These are phyloP conservation scores for Xiphorhynchus erythropygius DNA, from an alignment of 2,797 vertebrate species.

Conservation along the genomic window DNA sequence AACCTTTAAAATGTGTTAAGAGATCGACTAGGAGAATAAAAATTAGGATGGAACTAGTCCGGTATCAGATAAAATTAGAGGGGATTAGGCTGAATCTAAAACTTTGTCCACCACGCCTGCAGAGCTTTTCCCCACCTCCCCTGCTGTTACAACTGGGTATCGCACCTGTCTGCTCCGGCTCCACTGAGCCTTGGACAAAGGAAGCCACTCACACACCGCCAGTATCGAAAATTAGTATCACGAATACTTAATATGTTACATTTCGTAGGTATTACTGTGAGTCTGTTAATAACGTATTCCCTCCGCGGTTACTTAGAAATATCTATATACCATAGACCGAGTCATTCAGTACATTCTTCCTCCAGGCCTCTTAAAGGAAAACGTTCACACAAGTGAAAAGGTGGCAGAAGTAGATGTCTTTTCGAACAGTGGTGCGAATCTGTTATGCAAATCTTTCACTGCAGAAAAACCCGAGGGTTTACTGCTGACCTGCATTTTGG, in stretches of 20 bases:
- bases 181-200: no score
- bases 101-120: accelerated
- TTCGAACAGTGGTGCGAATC: not conserved
- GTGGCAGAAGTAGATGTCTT: not conserved
- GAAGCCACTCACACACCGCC: not conserved
- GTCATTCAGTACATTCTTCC: not conserved
- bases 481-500: not conserved
- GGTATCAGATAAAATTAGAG: not conserved
- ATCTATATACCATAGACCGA: no score
- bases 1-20: not conserved
- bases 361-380: not conserved
- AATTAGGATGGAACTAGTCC: not conserved
- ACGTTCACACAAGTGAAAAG: not conserved
- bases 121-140: not conserved
- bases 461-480: not conserved
- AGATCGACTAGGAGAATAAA: not conserved
- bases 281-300: not conserved
- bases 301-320: not conserved
- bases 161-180: not conserved
- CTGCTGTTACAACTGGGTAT: not conserved
- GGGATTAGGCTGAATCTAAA: not conserved
- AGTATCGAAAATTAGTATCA: not conserved
- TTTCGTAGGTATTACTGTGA: no score
- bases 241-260: not conserved
- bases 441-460: not conserved